Percentiles rank a stretch among this genome's conserved stretches.
Conservation (phyloP, 2,797 vertebrate genomes). For the Lemur catta region DNA sequence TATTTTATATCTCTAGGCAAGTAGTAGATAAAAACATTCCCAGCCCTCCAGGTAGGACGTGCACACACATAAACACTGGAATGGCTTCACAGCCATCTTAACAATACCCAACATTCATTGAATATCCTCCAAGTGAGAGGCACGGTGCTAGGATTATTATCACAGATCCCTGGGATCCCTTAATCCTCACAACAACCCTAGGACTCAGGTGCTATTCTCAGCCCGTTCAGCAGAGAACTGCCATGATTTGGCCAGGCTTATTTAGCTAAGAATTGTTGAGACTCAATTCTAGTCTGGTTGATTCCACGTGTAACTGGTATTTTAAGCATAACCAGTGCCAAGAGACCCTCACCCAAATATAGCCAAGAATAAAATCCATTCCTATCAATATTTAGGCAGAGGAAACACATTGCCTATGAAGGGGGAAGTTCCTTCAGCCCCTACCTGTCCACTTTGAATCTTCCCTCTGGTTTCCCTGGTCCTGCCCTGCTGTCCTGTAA, state of each 20-base stretch:
- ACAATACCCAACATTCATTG: not conserved
- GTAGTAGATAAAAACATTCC: constrained; percentile 51
- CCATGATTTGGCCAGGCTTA: not conserved
- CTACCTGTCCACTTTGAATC: not conserved
- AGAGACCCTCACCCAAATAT: not conserved
- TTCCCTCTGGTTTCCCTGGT: not conserved
- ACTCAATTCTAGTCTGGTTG: not conserved
- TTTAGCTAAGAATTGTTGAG: not conserved
- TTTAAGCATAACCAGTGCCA: not conserved
- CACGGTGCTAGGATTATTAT: not conserved
- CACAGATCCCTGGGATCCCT: not conserved
- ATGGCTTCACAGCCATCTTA: not conserved
- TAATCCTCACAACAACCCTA: not conserved
- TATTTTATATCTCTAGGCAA: constrained; percentile 62
- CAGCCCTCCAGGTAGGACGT: not conserved
- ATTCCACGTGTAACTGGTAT: not conserved
- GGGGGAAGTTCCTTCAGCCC: not conserved
- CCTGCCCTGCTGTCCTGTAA: not conserved
- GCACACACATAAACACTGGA: not conserved
- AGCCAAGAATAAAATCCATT: not conserved
- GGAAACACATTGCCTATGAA: not conserved
- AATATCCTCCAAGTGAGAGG: not conserved
- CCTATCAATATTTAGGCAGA: not conserved
- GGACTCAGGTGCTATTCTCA: not conserved
- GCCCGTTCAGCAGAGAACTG: not conserved